phyloP scores from a whole-genome alignment of 2,888 invertebrate species.

The Hirudinaria manillensis region DNA sequence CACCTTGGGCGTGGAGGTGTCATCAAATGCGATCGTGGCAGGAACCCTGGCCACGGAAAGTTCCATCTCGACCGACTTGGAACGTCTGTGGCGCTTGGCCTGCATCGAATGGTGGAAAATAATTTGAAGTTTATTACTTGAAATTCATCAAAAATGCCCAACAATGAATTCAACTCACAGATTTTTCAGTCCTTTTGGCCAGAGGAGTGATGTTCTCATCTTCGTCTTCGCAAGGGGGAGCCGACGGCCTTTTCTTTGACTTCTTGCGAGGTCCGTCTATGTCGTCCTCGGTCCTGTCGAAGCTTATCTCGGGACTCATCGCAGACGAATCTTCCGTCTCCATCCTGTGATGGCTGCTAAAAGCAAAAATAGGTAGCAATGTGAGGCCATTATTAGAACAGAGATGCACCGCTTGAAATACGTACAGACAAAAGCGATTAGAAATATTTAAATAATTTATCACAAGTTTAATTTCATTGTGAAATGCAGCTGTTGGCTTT shows the following conservation, averaged over 20 bases:
- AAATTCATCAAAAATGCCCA: background rate
- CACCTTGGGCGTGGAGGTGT: background rate
- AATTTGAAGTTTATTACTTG: background rate
- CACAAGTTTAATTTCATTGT: background rate
- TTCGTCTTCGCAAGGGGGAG: conserved; percentile 44
- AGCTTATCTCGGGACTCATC: conserved; percentile 66
- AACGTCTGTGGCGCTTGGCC: conserved; percentile 37
- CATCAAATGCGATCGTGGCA: background rate
- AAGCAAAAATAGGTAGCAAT: conserved; percentile 2
- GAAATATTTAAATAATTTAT: background rate
- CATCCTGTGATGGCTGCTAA: conserved; percentile 1
- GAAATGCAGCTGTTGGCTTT: background rate
- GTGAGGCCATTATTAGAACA: background rate
- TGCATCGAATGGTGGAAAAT: background rate
- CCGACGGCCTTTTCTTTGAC: conserved; percentile 44
- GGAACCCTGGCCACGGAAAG: background rate
- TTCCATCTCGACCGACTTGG: conserved; percentile 34
- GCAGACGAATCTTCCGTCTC: conserved; percentile 58
- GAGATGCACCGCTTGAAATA: background rate
- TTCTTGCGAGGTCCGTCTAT: conserved; percentile 28
- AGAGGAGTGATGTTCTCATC: conserved; percentile 36
- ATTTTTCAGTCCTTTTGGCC: background rate
- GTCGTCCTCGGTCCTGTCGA: conserved; percentile 71
- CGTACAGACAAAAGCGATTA: background rate
- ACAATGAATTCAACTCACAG: background rate